Evolutionary conservation across 2,113 vertebrate species (phyloP).

Genomic region (Scomber colias): DNA sequence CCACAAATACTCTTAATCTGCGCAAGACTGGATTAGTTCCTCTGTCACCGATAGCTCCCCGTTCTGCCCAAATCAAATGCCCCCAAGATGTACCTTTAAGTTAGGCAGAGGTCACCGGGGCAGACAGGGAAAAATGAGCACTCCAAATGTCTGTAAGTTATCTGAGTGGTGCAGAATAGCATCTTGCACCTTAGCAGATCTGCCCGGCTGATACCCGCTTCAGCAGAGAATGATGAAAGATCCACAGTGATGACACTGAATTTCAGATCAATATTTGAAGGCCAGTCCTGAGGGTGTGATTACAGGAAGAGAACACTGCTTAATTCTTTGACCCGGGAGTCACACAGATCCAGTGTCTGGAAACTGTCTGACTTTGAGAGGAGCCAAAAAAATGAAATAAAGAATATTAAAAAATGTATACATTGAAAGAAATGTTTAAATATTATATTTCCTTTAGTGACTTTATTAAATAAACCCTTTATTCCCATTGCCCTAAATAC

Average conservation of each 20-base stretch:
- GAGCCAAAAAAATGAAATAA: slow-evolving; percentile 7
- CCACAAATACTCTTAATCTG: slow-evolving; percentile 88
- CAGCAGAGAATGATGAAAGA: slow-evolving; percentile 74
- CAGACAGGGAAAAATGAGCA: slow-evolving; percentile 77
- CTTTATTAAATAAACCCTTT: background rate
- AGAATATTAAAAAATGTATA: background rate
- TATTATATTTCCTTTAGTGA: background rate
- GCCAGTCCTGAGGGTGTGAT: slow-evolving; percentile 78
- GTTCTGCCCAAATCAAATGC: slow-evolving; percentile 84
- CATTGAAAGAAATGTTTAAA: background rate
- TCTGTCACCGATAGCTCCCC: slow-evolving; percentile 86
- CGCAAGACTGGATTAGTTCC: slow-evolving; percentile 89
- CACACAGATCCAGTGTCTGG: slow-evolving; percentile 35
- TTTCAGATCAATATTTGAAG: slow-evolving; percentile 83
- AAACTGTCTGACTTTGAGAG: slow-evolving; percentile 70
- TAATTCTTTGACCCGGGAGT: slow-evolving; percentile 55
- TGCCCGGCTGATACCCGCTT: slow-evolving; percentile 73
- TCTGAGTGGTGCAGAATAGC: slow-evolving; percentile 82
- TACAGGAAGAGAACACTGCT: slow-evolving; percentile 60
- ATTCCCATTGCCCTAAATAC: background rate
- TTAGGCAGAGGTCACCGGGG: slow-evolving; percentile 85
- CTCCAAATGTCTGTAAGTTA: slow-evolving; percentile 82
- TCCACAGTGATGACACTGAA: slow-evolving; percentile 76
- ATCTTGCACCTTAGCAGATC: slow-evolving; percentile 82
- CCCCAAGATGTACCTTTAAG: slow-evolving; percentile 88